phyloP scores from a whole-genome alignment of 2,797 vertebrate species.

The Gambelia wislizenii region DNA sequence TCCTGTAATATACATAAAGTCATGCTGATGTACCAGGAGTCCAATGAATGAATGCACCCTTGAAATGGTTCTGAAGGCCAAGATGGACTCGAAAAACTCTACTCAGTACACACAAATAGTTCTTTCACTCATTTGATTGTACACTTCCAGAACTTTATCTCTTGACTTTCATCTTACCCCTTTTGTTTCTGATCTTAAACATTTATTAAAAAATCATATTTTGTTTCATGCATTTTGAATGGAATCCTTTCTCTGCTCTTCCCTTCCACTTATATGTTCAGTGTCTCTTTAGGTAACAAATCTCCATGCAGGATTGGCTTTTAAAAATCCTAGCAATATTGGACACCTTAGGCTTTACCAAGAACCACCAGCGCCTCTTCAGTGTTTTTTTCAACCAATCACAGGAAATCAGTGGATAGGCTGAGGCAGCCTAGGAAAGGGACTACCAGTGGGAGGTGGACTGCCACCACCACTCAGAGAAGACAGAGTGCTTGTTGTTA shows the following conservation, averaged over 20 bases:
- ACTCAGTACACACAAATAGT: neutral
- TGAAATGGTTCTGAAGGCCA: neutral
- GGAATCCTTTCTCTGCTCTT: neutral
- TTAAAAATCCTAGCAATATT: neutral
- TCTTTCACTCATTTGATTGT: neutral
- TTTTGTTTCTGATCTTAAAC: neutral
- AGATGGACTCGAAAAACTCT: neutral
- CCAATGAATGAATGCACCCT: neutral
- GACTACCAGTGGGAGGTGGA: too few relatives aligned
- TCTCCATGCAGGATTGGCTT: neutral
- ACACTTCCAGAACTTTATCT: neutral
- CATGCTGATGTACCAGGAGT: neutral
- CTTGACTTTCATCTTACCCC: neutral
- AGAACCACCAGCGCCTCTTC: neutral
- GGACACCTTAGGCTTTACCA: neutral
- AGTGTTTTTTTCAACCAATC: too few relatives aligned
- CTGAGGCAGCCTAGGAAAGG: too few relatives aligned
- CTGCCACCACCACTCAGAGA: too few relatives aligned
- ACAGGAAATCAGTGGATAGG: too few relatives aligned
- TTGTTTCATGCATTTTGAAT: neutral
- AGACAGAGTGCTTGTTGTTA: too few relatives aligned
- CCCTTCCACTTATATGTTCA: neutral
- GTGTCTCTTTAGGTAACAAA: neutral
- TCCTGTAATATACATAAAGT: neutral
- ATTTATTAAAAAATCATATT: neutral